phyloP scores from a whole-genome alignment of 2,113 vertebrate species.

The Junco hyemalis region DNA sequence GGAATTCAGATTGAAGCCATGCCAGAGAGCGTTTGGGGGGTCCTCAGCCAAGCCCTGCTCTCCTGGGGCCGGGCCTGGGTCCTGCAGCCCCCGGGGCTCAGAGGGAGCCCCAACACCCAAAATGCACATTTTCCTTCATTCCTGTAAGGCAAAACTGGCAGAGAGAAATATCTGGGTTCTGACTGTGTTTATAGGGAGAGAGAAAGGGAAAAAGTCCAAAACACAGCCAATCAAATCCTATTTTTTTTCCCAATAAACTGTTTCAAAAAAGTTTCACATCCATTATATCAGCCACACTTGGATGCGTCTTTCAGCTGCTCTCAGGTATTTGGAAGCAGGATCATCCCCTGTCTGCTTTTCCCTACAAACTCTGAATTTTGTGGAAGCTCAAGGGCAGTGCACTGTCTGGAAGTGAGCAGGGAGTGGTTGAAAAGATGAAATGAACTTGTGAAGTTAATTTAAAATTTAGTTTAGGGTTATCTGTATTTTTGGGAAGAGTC shows the following conservation, averaged over 20 bases:
- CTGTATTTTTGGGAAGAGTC: neutral
- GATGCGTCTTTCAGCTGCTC: neutral
- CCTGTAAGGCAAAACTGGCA: neutral
- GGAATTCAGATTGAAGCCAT: neutral
- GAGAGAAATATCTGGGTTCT: neutral
- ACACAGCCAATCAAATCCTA: accelerated
- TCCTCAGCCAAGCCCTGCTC: accelerated
- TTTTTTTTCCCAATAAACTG: neutral
- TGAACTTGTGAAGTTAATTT: accelerated
- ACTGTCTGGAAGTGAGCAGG: neutral
- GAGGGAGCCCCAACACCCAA: neutral
- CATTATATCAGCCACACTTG: accelerated
- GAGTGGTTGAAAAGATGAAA: neutral
- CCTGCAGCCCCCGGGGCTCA: no score
- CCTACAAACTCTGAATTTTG: neutral
- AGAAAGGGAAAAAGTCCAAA: no score
- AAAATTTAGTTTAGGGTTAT: neutral
- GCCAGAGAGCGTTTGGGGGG: accelerated
- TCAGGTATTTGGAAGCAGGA: neutral
- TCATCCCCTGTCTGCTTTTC: neutral
- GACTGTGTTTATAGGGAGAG: neutral
- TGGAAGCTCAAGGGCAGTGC: neutral
- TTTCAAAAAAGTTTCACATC: neutral
- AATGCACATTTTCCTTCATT: neutral
- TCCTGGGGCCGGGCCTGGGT: neutral